These are phyloP conservation scores for Macroglossus sobrinus DNA, from an alignment of 2,113 vertebrate genomes.

Conservation along the genomic window DNA sequence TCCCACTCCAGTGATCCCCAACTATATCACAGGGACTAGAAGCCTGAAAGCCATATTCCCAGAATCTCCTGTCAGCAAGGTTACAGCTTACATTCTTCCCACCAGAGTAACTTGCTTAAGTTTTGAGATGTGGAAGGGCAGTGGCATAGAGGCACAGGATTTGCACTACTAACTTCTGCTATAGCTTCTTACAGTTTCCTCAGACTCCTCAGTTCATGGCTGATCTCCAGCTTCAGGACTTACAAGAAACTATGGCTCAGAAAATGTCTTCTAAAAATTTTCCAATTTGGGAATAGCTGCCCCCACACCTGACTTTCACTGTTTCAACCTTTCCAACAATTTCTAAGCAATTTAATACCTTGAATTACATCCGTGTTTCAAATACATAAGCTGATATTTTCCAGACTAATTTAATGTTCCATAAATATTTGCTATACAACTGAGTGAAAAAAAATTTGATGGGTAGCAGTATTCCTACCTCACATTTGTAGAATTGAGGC, in stretches of 20 bases:
- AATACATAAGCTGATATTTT: not conserved
- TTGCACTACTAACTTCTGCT: not conserved
- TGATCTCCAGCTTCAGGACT: not conserved
- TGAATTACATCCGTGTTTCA: not conserved
- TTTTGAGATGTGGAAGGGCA: not conserved
- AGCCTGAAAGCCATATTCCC: not conserved
- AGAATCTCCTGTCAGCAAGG: not conserved
- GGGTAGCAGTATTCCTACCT: not conserved
- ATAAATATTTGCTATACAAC: conserved; percentile 20
- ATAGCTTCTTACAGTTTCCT: not conserved
- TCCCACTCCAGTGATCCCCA: not conserved
- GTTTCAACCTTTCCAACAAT: not conserved
- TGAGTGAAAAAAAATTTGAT: not conserved
- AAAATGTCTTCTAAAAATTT: not conserved
- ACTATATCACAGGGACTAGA: not conserved
- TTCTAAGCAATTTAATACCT: not conserved
- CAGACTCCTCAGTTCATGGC: not conserved
- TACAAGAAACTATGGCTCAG: not conserved
- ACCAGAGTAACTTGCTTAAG: not conserved
- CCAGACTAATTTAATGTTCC: not conserved
- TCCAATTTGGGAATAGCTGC: not conserved
- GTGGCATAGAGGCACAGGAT: not conserved
- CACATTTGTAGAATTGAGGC: not conserved
- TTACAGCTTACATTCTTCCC: not conserved
- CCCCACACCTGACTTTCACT: not conserved